Base-by-base conservation (phyloP, 2,888 invertebrate species). In the Ochropacha duplaris region DNA sequence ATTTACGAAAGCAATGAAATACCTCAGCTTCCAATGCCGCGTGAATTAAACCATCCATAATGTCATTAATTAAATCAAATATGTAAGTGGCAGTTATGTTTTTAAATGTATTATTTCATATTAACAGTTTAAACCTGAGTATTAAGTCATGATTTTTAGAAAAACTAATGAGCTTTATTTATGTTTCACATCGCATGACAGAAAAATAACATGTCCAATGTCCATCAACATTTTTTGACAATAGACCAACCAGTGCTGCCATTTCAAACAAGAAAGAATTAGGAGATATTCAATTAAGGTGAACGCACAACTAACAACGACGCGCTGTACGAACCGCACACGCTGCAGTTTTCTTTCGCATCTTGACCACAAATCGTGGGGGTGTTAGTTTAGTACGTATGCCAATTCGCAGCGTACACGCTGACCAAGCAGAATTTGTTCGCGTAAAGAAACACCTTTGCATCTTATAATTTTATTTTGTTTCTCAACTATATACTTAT, bases 41-140 rank as follows among this genome's bases (percentile, higher is more conserved):
- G 91, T 92, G 92, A 91, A 92, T 91, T 92, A 92, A 92, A 90
- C 92, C 92, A 92, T 92, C 92, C 92, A 92, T 92, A 92, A 86
- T 92, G 92, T 90, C 87, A 91, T 90, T 89, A 87, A 87, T 83
- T 87, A 87, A 82, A 87, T 86, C 84, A 84, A 87, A 83, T 90
- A 84, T 85, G 77, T 85, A 80, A 84, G 79, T 84, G 81, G 82
- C 82, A 86, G 84, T 82, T 84, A 79, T 81, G 81, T 86, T 86
- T 81, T 83, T 76, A 78, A 78, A 79, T 83, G 68, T 83, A 84
- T 84, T 90, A 85, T 84, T 87, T 87, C 89, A 90, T 92, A 88
- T 84, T 90, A 86, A 76, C 74, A 76, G 76, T 80, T 86, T 87
- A 86, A 81, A 83, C 82, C 84, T 84, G 81, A 86, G 84, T 89